Percentiles rank a stretch among this genome's conserved stretches.
Conservation (phyloP, 1,140 invertebrate species). For the Papilio aristodemus region DNA sequence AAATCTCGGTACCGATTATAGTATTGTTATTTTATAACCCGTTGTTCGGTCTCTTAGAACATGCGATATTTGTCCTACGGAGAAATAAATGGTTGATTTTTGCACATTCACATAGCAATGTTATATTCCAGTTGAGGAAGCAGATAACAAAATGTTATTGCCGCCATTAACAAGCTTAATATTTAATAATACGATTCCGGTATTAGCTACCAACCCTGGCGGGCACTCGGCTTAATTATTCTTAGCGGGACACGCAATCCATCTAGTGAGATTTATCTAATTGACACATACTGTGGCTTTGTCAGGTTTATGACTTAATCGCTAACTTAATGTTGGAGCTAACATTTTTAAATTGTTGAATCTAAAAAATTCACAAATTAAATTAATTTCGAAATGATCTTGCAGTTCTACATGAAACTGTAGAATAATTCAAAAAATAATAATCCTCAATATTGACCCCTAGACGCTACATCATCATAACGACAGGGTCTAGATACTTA, state of each 20-base stretch:
- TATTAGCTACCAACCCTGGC: conserved; percentile 19
- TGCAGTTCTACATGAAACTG: too few species aligned
- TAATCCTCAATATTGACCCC: neutral
- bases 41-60: too few species aligned
- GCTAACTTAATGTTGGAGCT: neutral
- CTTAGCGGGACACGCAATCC: conserved; percentile 20
- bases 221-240: conserved; percentile 34
- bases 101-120: too few species aligned
- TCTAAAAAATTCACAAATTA: too few species aligned
- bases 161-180: neutral
- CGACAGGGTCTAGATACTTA: too few species aligned
- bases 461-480: neutral
- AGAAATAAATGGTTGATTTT: too few species aligned
- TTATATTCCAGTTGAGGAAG: too few species aligned
- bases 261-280: conserved; percentile 33
- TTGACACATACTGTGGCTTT: conserved; percentile 26
- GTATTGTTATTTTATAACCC: too few species aligned
- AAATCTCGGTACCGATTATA: too few species aligned
- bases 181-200: neutral
- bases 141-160: neutral
- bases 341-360: neutral
- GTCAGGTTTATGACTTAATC: conserved; percentile 15
- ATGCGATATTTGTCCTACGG: too few species aligned
- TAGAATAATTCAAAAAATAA: too few species aligned
- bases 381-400: too few species aligned